Evolutionary conservation across 2,888 invertebrate species (phyloP).

Genomic region (Physocephala rufipes): DNA sequence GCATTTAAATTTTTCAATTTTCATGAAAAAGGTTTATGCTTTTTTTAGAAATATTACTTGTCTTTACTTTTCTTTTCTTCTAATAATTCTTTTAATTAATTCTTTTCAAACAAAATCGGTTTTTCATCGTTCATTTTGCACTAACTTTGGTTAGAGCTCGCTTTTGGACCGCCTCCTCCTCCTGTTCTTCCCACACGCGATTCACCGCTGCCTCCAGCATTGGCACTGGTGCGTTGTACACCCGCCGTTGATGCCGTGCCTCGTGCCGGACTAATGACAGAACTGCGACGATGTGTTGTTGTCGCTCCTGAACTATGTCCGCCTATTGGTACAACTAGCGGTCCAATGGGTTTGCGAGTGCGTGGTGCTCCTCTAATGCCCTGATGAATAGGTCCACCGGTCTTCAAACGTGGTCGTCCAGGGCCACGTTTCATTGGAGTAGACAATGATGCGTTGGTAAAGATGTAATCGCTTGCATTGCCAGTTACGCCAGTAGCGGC

Average conservation of each 20-base stretch:
- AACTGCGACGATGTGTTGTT: slow-evolving; percentile 55
- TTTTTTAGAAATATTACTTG: too few species aligned
- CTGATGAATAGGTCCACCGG: slow-evolving; percentile 73
- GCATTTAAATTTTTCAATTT: too few species aligned
- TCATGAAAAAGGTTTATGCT: too few species aligned
- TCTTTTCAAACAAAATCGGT: too few species aligned
- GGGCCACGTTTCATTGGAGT: slow-evolving; percentile 71
- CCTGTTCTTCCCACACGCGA: not conserved
- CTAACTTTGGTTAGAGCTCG: too few species aligned
- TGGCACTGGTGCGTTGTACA: slow-evolving; percentile 49
- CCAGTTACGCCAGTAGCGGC: slow-evolving; percentile 33
- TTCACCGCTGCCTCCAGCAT: slow-evolving; percentile 13
- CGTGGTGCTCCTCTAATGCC: slow-evolving; percentile 71
- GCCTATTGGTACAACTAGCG: slow-evolving; percentile 62
- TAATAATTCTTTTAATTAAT: too few species aligned
- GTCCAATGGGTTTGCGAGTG: slow-evolving; percentile 69
- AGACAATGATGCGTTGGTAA: slow-evolving; percentile 50
- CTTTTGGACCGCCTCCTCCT: too few species aligned
- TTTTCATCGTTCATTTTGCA: too few species aligned
- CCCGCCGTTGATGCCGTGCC: slow-evolving; percentile 61
- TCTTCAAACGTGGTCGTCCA: slow-evolving; percentile 74
- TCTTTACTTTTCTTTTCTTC: too few species aligned
- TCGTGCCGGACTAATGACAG: slow-evolving; percentile 62
- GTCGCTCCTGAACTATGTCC: slow-evolving; percentile 54
- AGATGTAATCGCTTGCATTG: slow-evolving; percentile 42